phyloP scores from a whole-genome alignment of 2,888 invertebrate genomes.

The Aricia artaxerxes region DNA sequence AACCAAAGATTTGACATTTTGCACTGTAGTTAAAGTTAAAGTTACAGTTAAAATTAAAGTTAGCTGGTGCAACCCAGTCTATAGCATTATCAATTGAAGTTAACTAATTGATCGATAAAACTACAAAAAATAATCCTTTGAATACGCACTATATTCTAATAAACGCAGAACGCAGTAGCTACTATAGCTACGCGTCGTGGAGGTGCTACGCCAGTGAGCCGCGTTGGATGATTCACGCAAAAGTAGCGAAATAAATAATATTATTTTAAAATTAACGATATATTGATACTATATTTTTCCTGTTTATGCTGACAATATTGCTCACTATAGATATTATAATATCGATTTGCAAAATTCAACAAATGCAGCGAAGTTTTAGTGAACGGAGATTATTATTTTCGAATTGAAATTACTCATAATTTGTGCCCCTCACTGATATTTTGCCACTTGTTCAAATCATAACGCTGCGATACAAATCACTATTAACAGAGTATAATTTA shows the following conservation, averaged over 20 bases:
- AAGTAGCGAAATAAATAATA: no score
- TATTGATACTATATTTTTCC: neutral
- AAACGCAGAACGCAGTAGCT: no score
- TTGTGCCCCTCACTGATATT: slow-evolving; percentile 54
- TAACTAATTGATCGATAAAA: neutral
- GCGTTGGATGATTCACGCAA: no score
- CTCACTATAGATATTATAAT: neutral
- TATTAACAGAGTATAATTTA: slow-evolving; percentile 74
- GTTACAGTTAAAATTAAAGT: no score
- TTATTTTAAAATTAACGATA: no score
- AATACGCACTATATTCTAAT: no score
- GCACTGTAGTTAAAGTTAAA: no score
- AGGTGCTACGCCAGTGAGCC: no score
- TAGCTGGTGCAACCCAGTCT: no score
- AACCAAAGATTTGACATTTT: no score
- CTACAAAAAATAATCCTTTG: neutral
- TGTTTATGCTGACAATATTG: neutral
- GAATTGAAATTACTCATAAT: slow-evolving; percentile 32
- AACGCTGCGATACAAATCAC: slow-evolving; percentile 74
- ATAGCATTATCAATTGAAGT: neutral
- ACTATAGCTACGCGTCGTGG: no score
- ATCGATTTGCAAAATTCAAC: neutral
- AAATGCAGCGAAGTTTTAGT: neutral
- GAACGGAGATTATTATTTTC: slow-evolving; percentile 23
- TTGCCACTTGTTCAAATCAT: slow-evolving; percentile 76